Base-by-base conservation (phyloP, 2,797 vertebrate species). In the Pogonophryne albipinna region DNA sequence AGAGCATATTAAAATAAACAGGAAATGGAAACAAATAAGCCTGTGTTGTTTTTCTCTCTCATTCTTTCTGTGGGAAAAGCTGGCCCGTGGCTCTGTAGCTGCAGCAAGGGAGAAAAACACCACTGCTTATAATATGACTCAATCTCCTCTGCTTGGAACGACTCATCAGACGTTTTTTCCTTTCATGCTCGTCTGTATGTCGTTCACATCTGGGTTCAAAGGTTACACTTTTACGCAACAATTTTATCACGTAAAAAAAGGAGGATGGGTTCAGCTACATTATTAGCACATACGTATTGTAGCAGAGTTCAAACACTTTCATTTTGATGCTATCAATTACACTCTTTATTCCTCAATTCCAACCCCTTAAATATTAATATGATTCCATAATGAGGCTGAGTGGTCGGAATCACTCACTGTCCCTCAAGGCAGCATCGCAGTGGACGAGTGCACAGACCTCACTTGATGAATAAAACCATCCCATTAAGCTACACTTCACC, bases 341-440 rank as follows among this genome's bases (percentile, higher is more conserved):
- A 80, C 93, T 93, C 88, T 93, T 94, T 94, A 95, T 95, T 94
- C 93, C 92, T 93, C 94, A 92, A 93, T 95, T 95, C 91, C 84
- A 91, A 73, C 78, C 80, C 78, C 84, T 93, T 94, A 95, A 95
- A 95, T 95, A 95, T 95, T 95, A 94, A 94, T 93, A 93, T 89
- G 88, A 91, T 91, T 95, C 92, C 91, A 91, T 94, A 95, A 95
- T 95, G 93, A 95, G 94, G 90, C 91, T 94, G 93, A 94, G 92
- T 94, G 92, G 93, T 94, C 92, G 87, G 91, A 96, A 95, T 95
- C 93, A 92, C 92, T 95, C 93, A 94, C 84, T 94, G 94, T 95
- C 93, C 94, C 94, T 94, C 71, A 89, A 91, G 94, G 94, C 93
- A 85, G 85, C 91, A 85, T 82, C 78, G 82, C 85, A 86, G 90